Conservation (phyloP, 2,888 invertebrate genomes). For the Drosophila mulleri region DNA sequence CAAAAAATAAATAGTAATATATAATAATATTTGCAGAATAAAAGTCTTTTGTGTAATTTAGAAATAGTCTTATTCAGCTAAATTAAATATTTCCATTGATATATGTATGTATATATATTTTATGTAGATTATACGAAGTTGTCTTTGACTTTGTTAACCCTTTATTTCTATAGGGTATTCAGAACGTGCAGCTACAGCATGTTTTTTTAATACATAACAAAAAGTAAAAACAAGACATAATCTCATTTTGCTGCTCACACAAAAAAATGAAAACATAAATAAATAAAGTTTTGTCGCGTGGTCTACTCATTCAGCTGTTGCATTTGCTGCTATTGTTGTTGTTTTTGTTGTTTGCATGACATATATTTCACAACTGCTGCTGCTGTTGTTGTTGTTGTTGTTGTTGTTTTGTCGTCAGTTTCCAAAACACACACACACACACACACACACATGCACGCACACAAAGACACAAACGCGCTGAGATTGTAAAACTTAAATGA, state of each 20-base stretch:
- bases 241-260: conserved; percentile 16
- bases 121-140: neutral
- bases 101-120: neutral
- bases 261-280: conserved; percentile 33
- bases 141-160: neutral
- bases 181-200: conserved; percentile 46
- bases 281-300: conserved; percentile 70
- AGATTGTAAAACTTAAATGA: conserved; percentile 71
- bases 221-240: conserved; percentile 18
- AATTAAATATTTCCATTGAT: no score
- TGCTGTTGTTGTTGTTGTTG: conserved; percentile 49
- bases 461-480: conserved; percentile 36
- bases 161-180: conserved; percentile 12
- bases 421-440: neutral
- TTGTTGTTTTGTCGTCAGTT: no score
- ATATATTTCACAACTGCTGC: conserved; percentile 46
- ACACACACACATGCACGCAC: no score
- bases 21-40: no score
- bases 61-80: no score
- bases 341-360: conserved; percentile 41
- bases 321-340: conserved; percentile 40
- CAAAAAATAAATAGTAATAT: no score
- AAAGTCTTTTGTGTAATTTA: no score
- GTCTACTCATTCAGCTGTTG: conserved; percentile 58
- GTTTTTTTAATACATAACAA: conserved; percentile 34